phyloP scores from a whole-genome alignment of 92 coral and sea anemone genomes.

The Paragorgia papillata region DNA sequence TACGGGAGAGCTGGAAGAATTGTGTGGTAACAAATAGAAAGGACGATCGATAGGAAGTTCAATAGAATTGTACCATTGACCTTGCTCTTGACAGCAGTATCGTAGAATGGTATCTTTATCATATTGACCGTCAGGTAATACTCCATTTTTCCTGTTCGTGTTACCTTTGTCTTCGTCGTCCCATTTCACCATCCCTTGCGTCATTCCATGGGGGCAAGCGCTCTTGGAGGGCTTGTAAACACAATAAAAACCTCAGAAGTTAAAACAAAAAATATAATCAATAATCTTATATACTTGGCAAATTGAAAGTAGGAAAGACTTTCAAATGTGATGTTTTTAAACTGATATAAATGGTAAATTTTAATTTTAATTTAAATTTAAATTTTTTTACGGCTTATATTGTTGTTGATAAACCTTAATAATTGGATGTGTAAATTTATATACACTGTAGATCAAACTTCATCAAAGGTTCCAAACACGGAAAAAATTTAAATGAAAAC shows the following conservation, averaged over 20 bases:
- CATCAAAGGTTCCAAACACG: too few relatives aligned
- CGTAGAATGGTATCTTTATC: background rate
- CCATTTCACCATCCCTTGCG: background rate
- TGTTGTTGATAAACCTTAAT: too few relatives aligned
- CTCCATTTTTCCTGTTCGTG: conserved; percentile 1
- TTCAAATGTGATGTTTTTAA: too few relatives aligned
- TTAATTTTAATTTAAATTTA: too few relatives aligned
- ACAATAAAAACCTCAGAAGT: conserved; percentile 26
- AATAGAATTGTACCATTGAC: conserved; percentile 20
- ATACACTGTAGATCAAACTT: too few relatives aligned
- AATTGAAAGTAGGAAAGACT: too few relatives aligned
- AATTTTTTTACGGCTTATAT: too few relatives aligned
- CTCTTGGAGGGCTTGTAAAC: conserved; percentile 6
- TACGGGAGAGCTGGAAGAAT: background rate
- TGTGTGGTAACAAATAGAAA: conserved; percentile 21
- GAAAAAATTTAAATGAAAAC: too few relatives aligned
- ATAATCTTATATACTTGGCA: too few relatives aligned
- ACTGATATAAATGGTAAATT: too few relatives aligned
- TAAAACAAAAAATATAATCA: background rate
- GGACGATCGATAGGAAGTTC: conserved; percentile 32
- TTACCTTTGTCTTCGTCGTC: conserved; percentile 28
- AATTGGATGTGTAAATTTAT: too few relatives aligned
- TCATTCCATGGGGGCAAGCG: conserved; percentile 9
- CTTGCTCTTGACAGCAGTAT: conserved; percentile 24
- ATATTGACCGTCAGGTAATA: conserved; percentile 12